Evolutionary conservation across 2,888 invertebrate genomes (phyloP), one percentile per base, ranked within the genome.

Genomic region (Platycnemis pennipes): DNA sequence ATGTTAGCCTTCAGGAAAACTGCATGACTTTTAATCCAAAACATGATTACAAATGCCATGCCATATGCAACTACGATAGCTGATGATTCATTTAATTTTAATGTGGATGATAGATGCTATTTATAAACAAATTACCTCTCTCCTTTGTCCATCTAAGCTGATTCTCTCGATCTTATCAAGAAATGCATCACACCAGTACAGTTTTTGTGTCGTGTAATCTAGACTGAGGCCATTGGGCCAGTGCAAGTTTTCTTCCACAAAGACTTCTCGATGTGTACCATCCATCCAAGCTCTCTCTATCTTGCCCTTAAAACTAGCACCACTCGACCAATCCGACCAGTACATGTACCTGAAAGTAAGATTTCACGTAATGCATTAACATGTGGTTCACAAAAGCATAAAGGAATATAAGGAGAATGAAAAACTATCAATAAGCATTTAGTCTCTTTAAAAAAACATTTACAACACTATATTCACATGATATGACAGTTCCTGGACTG

Each of bases 141-240:
- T 96, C 45, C 97, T 96, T 2, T 96, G 96, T 31, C 97, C 97
- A 95, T 97, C 97, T 85, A 97, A 96, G 95, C 97, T 96, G 86
- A 97, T 97, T 94, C 97, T 97, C 96, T 98, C 98, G 95, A 99
- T 97, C 95, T 97, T 97, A 96, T 98, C 97, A 95, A 97, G 96
- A 95, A 97, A 97, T 0, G 98, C 97, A 96, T 99, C 98, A 96
- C 98, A 98, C 98, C 98, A 98, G 96, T 98, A 98, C 69, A 98
- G 95, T 94, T 97, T 96, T 88, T 97, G 97, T 16, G 96, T 96
- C 26, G 96, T 96, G 44, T 96, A 96, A 95, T 98, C 98, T n/a
- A 98, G 96, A 5, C 98, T 97, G 94, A 99, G 97, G 19, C 98
- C 98, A 95, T 97, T 98, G 5, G 98, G 98, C 98, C 98, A 98